Conservation (phyloP, 2,888 invertebrate genomes). For the Apotomis turbidana region DNA sequence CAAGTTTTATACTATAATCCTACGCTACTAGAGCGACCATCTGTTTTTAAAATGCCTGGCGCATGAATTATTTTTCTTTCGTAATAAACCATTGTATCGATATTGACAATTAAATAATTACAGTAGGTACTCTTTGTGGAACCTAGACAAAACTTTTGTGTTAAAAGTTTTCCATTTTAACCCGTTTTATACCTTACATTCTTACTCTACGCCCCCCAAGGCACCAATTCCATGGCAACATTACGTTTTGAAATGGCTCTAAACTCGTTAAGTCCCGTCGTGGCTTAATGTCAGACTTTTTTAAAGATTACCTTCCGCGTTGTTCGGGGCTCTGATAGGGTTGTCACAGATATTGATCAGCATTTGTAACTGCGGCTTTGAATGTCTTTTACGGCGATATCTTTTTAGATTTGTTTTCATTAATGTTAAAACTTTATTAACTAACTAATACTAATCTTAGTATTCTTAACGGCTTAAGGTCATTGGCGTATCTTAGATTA, state of each 20-base stretch:
- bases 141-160: background rate
- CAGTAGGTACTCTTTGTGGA: too few species aligned
- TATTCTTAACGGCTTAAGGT: background rate
- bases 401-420: background rate
- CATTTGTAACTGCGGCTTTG: constrained; percentile 11
- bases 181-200: background rate
- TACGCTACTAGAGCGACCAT: too few species aligned
- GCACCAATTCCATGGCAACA: background rate
- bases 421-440: background rate
- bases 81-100: too few species aligned
- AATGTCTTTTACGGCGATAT: background rate
- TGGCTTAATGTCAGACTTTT: constrained; percentile 16
- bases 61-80: too few species aligned
- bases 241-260: constrained; percentile 12
- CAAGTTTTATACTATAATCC: too few species aligned
- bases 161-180: background rate
- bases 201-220: background rate
- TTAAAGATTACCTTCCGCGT: constrained; percentile 17
- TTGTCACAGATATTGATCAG: constrained; percentile 32
- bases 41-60: too few species aligned
- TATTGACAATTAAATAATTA: too few species aligned
- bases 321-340: constrained; percentile 13
- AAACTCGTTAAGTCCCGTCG: constrained; percentile 14
- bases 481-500: too few species aligned
- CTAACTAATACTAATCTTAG: background rate